Percentiles rank a stretch among this genome's conserved stretches.
phyloP scores from a whole-genome alignment of 2,797 vertebrate genomes.

The Amazona finschi region DNA sequence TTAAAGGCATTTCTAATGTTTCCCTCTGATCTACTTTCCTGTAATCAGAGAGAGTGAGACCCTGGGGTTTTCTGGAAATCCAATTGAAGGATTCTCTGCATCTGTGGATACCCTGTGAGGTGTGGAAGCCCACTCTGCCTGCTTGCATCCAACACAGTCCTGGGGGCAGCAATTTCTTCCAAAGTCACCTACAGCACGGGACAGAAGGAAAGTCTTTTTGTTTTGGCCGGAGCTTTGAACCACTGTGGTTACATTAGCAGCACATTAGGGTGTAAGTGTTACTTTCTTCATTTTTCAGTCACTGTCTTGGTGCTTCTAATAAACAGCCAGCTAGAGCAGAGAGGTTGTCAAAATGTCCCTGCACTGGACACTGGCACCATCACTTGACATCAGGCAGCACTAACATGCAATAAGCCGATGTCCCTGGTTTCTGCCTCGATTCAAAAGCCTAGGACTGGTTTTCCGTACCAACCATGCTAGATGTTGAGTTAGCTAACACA shows the following conservation, averaged over 20 bases:
- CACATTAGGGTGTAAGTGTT: rapidly evolving
- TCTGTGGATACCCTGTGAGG: background rate
- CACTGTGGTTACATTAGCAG: background rate
- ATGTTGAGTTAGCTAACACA: rapidly evolving
- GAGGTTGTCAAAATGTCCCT: background rate
- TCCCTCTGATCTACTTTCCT: background rate
- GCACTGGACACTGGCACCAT: background rate
- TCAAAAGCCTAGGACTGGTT: background rate
- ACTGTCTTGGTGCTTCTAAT: background rate
- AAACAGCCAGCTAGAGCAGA: background rate
- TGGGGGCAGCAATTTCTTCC: background rate
- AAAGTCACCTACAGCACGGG: background rate
- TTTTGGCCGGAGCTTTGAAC: background rate
- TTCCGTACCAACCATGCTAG: background rate
- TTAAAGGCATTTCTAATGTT: background rate
- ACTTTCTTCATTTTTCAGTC: background rate
- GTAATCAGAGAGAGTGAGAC: background rate
- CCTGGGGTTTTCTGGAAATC: background rate
- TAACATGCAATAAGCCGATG: background rate
- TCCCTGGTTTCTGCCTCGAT: background rate
- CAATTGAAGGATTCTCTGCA: background rate
- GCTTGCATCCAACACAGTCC: rapidly evolving
- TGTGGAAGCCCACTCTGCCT: background rate
- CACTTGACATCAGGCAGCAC: background rate
- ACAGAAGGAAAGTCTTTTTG: background rate